A percentile compares a stretch with the other conserved stretches of the same genome.
These are phyloP conservation scores for Crypturellus tataupa DNA, from an alignment of 2,797 vertebrate genomes.

Conservation along the genomic window DNA sequence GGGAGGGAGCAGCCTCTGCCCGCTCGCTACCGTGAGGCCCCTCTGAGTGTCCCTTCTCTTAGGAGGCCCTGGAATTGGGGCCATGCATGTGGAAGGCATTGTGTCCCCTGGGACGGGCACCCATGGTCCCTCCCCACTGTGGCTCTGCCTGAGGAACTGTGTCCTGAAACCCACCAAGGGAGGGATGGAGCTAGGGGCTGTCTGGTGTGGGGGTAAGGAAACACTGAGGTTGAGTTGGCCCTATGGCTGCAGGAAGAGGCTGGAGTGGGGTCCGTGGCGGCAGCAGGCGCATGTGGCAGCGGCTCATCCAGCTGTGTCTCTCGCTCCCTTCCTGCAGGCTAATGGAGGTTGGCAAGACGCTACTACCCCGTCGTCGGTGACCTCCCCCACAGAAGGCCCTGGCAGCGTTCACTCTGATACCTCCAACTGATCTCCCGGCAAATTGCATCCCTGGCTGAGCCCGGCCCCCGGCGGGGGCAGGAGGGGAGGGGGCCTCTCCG, in stretches of 20 bases:
- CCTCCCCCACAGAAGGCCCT: conserved; percentile 99
- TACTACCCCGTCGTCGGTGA: conserved; percentile 98
- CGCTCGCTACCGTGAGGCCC: accelerated
- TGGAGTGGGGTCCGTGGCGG: accelerated
- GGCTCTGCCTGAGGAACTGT: not conserved
- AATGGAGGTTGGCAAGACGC: conserved; percentile 99
- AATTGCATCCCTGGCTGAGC: conserved; percentile 81
- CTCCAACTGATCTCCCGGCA: conserved; percentile 96
- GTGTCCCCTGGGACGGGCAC: not conserved
- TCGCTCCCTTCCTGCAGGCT: conserved; percentile 83
- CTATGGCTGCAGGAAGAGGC: too few species aligned
- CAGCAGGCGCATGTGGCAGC: accelerated
- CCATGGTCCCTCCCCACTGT: not conserved
- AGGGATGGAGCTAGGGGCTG: not conserved
- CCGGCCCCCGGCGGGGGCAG: conserved; percentile 75
- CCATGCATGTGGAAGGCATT: not conserved
- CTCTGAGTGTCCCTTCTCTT: not conserved
- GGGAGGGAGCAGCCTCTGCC: not conserved
- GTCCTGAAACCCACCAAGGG: accelerated
- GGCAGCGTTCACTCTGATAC: conserved; percentile 99
- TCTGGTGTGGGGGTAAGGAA: not conserved
- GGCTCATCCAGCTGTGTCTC: conserved; percentile 55
- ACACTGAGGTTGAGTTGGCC: not conserved
- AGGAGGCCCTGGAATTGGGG: not conserved
- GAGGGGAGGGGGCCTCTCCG: conserved; percentile 81